Conservation (phyloP, 2,797 vertebrate species). For the Pygocentrus nattereri region DNA sequence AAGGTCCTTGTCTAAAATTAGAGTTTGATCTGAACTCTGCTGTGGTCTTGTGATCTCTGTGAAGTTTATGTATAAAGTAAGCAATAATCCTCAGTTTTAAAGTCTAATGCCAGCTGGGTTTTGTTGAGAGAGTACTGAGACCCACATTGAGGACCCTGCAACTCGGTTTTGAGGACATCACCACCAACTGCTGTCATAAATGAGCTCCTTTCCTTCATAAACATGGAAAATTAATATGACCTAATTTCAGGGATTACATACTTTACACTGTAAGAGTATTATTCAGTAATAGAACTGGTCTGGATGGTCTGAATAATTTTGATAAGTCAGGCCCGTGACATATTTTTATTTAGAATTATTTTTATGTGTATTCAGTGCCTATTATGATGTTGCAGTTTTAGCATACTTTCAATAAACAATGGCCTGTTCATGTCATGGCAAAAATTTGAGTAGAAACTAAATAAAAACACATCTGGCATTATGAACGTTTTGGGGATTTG, state of each 20-base stretch:
- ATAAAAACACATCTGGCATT: too few relatives aligned
- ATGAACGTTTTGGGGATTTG: too few relatives aligned
- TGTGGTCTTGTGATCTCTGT: background rate
- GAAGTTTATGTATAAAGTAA: background rate
- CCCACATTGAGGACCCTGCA: background rate
- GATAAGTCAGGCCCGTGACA: too few relatives aligned
- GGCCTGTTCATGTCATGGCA: too few relatives aligned
- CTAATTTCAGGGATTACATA: background rate
- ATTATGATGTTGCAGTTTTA: too few relatives aligned
- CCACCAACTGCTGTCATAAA: background rate
- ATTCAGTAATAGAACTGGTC: too few relatives aligned
- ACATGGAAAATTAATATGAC: background rate
- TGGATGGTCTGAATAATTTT: too few relatives aligned
- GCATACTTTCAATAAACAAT: too few relatives aligned
- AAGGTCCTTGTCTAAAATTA: slow-evolving; percentile 16
- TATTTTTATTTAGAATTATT: too few relatives aligned
- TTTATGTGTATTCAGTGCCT: too few relatives aligned
- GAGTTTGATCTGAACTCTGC: background rate
- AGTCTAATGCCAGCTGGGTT: background rate
- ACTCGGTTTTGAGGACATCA: background rate
- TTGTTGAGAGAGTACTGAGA: background rate
- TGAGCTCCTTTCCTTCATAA: background rate
- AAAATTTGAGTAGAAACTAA: too few relatives aligned
- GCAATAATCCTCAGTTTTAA: background rate
- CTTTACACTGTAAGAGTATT: too few relatives aligned